Conservation (phyloP, 2,113 vertebrate species). For the Suncus etruscus region DNA sequence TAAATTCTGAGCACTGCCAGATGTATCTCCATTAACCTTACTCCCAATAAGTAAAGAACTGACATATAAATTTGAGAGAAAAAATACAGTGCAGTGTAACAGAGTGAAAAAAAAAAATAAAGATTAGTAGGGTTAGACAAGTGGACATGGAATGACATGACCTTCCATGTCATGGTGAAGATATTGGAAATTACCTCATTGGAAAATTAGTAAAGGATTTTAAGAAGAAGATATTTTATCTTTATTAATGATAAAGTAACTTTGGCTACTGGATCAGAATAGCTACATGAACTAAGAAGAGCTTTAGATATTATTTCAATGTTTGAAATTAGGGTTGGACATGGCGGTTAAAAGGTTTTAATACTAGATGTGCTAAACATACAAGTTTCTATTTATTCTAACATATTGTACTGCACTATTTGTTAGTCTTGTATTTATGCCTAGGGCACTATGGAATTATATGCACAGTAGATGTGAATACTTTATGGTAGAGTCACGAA, state of each 20-base stretch:
- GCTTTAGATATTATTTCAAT: fast-evolving
- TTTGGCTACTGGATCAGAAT: neutral
- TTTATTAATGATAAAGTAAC: neutral
- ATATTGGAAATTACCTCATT: neutral
- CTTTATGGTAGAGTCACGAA: neutral
- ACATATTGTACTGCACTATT: neutral
- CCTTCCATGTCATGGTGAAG: neutral
- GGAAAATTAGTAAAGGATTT: neutral
- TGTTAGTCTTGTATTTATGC: neutral
- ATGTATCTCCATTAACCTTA: too few relatives aligned
- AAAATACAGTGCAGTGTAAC: neutral
- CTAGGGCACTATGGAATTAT: neutral
- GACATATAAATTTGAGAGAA: neutral
- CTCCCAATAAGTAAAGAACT: neutral
- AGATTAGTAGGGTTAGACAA: too few relatives aligned
- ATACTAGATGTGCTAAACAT: neutral
- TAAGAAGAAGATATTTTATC: neutral
- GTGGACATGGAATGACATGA: fast-evolving
- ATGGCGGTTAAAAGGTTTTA: neutral
- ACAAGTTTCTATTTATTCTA: neutral
- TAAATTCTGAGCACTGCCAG: too few relatives aligned
- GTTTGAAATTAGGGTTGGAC: neutral
- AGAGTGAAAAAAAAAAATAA: fast-evolving
- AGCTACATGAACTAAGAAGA: neutral
- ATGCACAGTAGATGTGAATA: neutral